These are phyloP conservation scores for Protaetia brevitarsis DNA, from an alignment of 1,140 invertebrate genomes.

Conservation along the genomic window DNA sequence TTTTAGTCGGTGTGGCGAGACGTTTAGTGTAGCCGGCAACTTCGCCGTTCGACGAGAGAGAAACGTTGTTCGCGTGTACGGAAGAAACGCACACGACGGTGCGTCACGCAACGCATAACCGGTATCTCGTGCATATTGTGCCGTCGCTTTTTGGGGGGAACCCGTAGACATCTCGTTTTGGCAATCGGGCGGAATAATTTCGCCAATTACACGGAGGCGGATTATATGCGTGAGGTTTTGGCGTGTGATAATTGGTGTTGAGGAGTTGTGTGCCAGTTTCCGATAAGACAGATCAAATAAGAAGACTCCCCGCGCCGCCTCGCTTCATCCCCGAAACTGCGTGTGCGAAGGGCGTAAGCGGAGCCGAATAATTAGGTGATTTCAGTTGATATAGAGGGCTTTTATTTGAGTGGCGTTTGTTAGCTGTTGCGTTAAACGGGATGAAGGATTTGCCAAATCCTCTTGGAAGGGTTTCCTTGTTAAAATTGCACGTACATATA, in stretches of 20 bases:
- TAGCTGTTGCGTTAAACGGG: not conserved
- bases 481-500: too few relatives aligned
- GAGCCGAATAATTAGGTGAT: not conserved
- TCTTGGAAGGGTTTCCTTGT: not conserved
- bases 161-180: too few relatives aligned
- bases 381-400: not conserved
- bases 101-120: too few relatives aligned
- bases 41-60: not conserved
- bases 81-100: too few relatives aligned
- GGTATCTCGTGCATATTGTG: too few relatives aligned
- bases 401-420: not conserved
- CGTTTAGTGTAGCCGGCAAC: not conserved
- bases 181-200: not conserved
- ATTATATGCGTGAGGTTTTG: not conserved
- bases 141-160: too few relatives aligned
- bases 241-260: not conserved
- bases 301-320: too few relatives aligned
- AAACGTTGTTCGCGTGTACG: not conserved
- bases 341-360: not conserved
- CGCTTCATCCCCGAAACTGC: too few relatives aligned
- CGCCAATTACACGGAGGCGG: not conserved
- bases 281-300: too few relatives aligned
- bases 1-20: constrained; percentile 10
- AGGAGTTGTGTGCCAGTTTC: not conserved
- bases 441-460: not conserved